phyloP scores from a whole-genome alignment of 2,113 vertebrate genomes.

The Catharus minimus region DNA sequence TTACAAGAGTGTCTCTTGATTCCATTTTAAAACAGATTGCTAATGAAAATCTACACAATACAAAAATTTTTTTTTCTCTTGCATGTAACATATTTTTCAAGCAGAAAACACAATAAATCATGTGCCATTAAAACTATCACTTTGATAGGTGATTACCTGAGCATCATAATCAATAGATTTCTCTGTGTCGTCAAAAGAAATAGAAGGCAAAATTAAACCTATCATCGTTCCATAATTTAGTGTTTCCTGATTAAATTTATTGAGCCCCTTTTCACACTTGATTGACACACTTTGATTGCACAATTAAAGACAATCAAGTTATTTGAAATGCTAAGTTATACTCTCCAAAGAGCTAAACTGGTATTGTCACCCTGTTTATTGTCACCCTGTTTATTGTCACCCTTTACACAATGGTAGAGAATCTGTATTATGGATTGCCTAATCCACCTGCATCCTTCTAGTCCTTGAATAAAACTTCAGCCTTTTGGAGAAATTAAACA shows the following conservation, averaged over 20 bases:
- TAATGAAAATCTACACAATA: neutral
- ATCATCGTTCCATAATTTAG: neutral
- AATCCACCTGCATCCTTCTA: neutral
- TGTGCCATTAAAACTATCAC: neutral
- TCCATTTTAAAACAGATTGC: neutral
- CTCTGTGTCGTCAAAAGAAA: neutral
- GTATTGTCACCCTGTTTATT: neutral
- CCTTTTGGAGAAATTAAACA: neutral
- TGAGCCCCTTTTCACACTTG: neutral
- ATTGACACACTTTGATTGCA: neutral
- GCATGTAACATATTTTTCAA: neutral
- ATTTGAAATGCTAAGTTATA: neutral
- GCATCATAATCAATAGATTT: neutral
- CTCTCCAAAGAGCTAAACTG: neutral
- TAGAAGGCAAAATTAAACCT: neutral
- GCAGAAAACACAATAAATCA: neutral
- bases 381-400: neutral
- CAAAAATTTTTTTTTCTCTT: neutral
- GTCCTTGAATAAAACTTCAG: neutral
- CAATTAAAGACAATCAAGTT: slow-evolving; percentile 32
- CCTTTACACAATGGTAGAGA: neutral
- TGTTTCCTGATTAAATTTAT: neutral
- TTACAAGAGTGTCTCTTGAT: neutral
- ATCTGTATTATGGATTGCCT: neutral
- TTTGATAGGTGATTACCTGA: slow-evolving; percentile 13